phyloP scores from a whole-genome alignment of 2,797 vertebrate genomes.

The Spinus pinus region DNA sequence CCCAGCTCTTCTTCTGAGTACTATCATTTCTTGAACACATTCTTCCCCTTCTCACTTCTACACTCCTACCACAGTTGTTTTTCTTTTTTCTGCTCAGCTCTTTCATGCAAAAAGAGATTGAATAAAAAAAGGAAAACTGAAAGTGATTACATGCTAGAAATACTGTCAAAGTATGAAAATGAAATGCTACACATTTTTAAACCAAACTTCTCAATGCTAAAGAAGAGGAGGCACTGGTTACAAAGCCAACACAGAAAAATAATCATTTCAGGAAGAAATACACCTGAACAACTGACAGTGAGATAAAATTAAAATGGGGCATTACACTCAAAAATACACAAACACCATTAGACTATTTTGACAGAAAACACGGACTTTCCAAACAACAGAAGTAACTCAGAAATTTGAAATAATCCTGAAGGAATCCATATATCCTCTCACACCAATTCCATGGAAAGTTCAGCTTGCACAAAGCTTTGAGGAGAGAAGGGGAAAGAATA shows the following conservation, averaged over 20 bases:
- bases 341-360: neutral
- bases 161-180: neutral
- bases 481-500: accelerated
- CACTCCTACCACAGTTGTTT: neutral
- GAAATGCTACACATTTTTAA: conserved; percentile 20
- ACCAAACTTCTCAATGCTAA: neutral
- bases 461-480: neutral
- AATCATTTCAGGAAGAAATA: neutral
- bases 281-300: neutral
- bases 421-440: neutral
- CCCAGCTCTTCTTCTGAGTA: neutral
- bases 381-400: neutral
- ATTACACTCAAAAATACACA: neutral
- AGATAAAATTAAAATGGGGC: neutral
- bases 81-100: neutral
- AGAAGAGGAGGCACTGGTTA: neutral
- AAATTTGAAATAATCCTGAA: neutral
- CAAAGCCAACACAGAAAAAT: neutral
- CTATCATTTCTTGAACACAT: neutral
- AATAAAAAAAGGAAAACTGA: conserved; percentile 1
- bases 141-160: conserved; percentile 4
- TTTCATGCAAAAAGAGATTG: neutral
- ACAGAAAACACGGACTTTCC: neutral
- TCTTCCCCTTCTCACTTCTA: neutral
- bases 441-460: neutral